These are phyloP conservation scores for Ptyas mucosa DNA, from an alignment of 2,113 vertebrate genomes.

Conservation along the genomic window DNA sequence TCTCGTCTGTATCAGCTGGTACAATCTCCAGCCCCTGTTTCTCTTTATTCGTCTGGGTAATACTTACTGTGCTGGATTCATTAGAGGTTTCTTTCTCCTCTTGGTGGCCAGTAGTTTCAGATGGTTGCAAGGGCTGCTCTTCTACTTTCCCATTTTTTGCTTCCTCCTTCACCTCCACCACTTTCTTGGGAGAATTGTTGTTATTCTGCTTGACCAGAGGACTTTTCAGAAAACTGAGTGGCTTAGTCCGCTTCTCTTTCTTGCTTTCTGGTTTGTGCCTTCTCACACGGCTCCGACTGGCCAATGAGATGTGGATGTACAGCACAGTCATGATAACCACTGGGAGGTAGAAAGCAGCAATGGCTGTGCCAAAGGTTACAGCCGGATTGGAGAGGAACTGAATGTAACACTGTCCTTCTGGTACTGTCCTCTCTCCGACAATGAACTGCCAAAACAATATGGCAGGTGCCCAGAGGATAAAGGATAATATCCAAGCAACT, in stretches of 20 bases:
- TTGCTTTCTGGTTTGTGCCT: slow-evolving; percentile 86
- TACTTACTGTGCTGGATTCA: slow-evolving; percentile 92
- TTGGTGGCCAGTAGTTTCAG: slow-evolving; percentile 64
- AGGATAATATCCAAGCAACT: slow-evolving; percentile 94
- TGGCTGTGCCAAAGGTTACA: slow-evolving; percentile 94
- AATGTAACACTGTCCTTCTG: slow-evolving; percentile 88
- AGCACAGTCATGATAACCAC: slow-evolving; percentile 98
- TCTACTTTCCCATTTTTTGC: slow-evolving; percentile 87
- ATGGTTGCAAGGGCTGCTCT: slow-evolving; percentile 70
- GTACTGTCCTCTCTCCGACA: slow-evolving; percentile 90
- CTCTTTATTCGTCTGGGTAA: slow-evolving; percentile 85
- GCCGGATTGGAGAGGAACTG: slow-evolving; percentile 96
- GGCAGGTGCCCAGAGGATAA: slow-evolving; percentile 94
- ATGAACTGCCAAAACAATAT: slow-evolving; percentile 99
- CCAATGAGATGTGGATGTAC: slow-evolving; percentile 95
- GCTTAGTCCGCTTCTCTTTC: slow-evolving; percentile 84
- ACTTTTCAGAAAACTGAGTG: slow-evolving; percentile 81
- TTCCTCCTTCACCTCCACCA: slow-evolving; percentile 69
- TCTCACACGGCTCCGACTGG: slow-evolving; percentile 91
- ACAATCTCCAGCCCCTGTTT: slow-evolving; percentile 69
- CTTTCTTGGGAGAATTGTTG: slow-evolving; percentile 81
- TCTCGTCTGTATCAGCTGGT: slow-evolving; percentile 68
- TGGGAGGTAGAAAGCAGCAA: slow-evolving; percentile 95
- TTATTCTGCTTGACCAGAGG: slow-evolving; percentile 83
- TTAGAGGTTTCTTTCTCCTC: slow-evolving; percentile 96